Evolutionary conservation across 2,888 invertebrate genomes (phyloP).

Genomic region (Parasteatoda lunata): DNA sequence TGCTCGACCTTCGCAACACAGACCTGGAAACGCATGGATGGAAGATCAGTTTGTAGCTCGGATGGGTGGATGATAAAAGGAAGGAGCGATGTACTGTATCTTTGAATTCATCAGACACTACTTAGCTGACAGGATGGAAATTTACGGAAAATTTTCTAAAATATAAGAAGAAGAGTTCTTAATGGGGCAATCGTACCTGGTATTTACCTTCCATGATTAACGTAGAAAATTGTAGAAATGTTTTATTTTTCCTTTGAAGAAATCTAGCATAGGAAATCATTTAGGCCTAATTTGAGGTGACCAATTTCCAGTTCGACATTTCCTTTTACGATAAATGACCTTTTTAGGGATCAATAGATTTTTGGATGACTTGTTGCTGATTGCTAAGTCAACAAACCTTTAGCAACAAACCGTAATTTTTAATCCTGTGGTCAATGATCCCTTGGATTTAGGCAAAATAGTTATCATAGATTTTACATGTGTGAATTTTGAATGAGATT

Average conservation of each 20-base stretch:
- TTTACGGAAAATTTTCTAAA: constrained; percentile 35
- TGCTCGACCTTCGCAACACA: constrained; percentile 38
- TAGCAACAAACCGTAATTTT: constrained; percentile 9
- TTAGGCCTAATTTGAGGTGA: background rate
- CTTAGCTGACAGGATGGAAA: constrained; percentile 47
- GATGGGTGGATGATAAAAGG: background rate
- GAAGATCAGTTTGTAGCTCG: background rate
- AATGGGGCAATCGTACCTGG: constrained; percentile 17
- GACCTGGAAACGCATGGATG: constrained; percentile 39
- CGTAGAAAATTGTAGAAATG: constrained; percentile 46
- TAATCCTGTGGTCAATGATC: constrained; percentile 9
- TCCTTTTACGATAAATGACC: constrained; percentile 44
- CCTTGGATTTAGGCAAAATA: background rate
- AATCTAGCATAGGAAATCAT: constrained; percentile 31
- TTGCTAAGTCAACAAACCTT: constrained; percentile 6
- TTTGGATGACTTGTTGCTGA: background rate
- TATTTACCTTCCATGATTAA: constrained; percentile 40
- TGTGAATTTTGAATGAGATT: too few species aligned
- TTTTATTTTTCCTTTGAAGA: constrained; percentile 14
- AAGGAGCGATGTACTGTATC: background rate
- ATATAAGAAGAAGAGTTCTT: constrained; percentile 2
- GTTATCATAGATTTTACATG: too few species aligned
- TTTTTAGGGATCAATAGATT: constrained; percentile 46
- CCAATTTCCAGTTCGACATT: constrained; percentile 38
- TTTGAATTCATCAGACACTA: background rate